Percentiles rank a stretch among this genome's conserved stretches.
Conservation (phyloP, 1,140 invertebrate species). For the Scaptomyza hsui region DNA sequence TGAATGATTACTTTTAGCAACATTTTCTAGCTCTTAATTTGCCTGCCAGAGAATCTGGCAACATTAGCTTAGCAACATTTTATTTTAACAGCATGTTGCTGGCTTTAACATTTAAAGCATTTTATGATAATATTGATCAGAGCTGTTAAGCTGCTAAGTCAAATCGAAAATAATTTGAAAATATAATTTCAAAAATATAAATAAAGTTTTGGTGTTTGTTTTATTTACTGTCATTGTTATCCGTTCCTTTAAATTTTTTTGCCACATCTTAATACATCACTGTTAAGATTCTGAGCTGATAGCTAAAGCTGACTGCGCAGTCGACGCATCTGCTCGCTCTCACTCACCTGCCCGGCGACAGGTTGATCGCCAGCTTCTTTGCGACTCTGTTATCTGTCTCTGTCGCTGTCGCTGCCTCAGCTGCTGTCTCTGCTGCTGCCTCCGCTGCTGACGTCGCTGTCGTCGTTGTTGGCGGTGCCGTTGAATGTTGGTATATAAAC, state of each 20-base stretch:
- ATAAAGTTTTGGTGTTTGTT: background rate
- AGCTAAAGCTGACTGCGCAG: conserved; percentile 11
- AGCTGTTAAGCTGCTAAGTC: background rate
- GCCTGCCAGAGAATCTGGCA: background rate
- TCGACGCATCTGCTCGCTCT: conserved; percentile 28
- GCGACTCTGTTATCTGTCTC: conserved; percentile 33
- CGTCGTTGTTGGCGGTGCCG: conserved; percentile 8
- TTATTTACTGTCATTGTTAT: background rate
- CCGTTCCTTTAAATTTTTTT: too few relatives aligned
- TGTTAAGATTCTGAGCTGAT: too few relatives aligned
- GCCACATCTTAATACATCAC: too few relatives aligned
- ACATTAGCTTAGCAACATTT: conserved; percentile 30
- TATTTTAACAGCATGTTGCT: conserved; percentile 16
- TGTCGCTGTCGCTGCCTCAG: conserved; percentile 16
- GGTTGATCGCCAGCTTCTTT: conserved; percentile 44
- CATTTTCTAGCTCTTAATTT: too few relatives aligned
- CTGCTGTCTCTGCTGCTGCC: conserved; percentile 3
- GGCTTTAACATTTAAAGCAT: conserved; percentile 1
- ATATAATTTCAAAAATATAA: background rate
- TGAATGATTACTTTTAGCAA: background rate
- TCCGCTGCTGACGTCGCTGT: conserved; percentile 5
- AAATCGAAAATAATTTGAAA: too few relatives aligned
- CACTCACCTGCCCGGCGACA: conserved; percentile 35
- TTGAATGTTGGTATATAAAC: conserved; percentile 73
- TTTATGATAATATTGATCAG: background rate